A percentile compares a stretch with the other conserved stretches of the same genome.
Conservation (phyloP, 2,888 invertebrate genomes). For the Drosophila colorata region DNA sequence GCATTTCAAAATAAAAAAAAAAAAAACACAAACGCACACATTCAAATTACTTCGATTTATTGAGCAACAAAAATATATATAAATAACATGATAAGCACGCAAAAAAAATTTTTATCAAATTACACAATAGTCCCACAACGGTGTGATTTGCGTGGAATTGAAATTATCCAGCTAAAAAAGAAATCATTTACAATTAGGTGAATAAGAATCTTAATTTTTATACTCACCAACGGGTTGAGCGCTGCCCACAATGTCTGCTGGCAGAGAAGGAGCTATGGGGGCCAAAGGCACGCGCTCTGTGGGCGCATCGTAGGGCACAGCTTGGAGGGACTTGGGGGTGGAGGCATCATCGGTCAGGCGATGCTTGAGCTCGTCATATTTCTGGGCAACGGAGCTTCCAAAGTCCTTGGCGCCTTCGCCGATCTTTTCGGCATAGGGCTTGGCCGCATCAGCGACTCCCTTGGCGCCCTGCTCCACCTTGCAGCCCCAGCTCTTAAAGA, state of each 20-base stretch:
- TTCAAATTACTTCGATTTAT: constrained; percentile 10
- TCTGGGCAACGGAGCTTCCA: constrained; percentile 73
- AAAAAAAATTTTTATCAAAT: background rate
- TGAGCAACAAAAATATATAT: constrained; percentile 3
- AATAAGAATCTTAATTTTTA: background rate
- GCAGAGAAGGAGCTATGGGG: constrained; percentile 61
- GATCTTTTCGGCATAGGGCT: constrained; percentile 80
- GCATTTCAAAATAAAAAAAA: too few species aligned
- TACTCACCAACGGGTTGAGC: constrained; percentile 30
- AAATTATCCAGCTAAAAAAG: constrained; percentile 24
- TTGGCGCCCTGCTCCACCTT: constrained; percentile 80
- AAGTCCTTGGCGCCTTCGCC: constrained; percentile 80
- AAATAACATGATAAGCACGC: background rate
- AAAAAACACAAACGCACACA: background rate
- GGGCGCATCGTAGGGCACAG: constrained; percentile 52
- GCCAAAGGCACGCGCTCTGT: constrained; percentile 80
- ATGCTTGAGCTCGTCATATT: constrained; percentile 81
- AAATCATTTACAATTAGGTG: background rate
- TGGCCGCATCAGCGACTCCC: constrained; percentile 74
- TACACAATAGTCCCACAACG: background rate
- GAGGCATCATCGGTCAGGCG: constrained; percentile 70
- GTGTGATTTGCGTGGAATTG: background rate
- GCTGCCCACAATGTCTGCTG: constrained; percentile 23
- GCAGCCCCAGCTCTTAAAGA: constrained; percentile 81
- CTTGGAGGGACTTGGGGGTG: constrained; percentile 27